phyloP scores from a whole-genome alignment of 1,140 invertebrate species.

The Ooceraea biroi region DNA sequence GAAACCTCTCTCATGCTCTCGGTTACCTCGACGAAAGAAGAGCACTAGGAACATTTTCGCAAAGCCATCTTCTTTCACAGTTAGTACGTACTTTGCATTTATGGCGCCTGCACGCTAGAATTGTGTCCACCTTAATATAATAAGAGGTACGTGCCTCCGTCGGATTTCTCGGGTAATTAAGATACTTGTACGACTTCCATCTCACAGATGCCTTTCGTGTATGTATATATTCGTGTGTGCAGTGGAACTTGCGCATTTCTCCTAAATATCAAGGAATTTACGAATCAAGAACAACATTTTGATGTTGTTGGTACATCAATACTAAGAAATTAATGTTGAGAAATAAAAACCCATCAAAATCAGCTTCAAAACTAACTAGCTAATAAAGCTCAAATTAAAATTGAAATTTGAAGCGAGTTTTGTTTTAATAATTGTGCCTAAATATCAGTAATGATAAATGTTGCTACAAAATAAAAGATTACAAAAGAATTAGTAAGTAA shows the following conservation, averaged over 20 bases:
- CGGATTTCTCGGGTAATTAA: conserved; percentile 48
- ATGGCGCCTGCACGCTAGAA: conserved; percentile 43
- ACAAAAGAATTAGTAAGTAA: too few species aligned
- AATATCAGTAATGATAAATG: too few species aligned
- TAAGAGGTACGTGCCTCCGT: conserved; percentile 59
- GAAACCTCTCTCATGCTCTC: background rate
- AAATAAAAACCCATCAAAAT: background rate
- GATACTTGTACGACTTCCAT: conserved; percentile 21
- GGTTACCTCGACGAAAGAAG: background rate
- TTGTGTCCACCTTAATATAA: conserved; percentile 30
- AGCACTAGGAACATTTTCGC: conserved; percentile 38
- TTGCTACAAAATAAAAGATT: too few species aligned
- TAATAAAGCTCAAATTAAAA: background rate
- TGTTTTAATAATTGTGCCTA: too few species aligned
- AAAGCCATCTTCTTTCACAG: conserved; percentile 68
- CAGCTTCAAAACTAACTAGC: background rate
- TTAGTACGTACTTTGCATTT: conserved; percentile 74
- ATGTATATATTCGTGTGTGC: background rate
- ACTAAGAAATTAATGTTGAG: background rate
- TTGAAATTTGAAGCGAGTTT: too few species aligned
- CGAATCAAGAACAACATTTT: background rate
- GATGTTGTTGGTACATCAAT: too few species aligned
- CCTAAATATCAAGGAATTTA: background rate
- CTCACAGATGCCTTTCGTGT: background rate
- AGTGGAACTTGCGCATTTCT: conserved; percentile 5